Conservation (phyloP, 2,113 vertebrate species). For the Cinclus mexicanus region DNA sequence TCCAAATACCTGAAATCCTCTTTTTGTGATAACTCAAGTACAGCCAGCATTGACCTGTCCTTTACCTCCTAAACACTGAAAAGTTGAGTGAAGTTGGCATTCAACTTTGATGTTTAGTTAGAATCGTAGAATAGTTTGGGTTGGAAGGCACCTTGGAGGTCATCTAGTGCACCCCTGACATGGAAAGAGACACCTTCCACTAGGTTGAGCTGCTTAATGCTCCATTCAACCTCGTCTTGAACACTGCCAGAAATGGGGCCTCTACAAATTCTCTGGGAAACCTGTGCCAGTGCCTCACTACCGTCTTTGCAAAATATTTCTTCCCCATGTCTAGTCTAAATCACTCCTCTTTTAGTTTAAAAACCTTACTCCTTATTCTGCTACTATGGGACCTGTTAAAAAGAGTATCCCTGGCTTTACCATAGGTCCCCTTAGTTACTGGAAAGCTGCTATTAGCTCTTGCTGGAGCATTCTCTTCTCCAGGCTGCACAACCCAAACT, state of each 20-base stretch:
- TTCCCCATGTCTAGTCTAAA: not conserved
- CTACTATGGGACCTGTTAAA: not conserved
- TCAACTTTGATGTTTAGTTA: not conserved
- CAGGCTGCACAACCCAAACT: not conserved
- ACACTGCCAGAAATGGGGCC: too few relatives aligned
- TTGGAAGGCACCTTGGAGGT: not conserved
- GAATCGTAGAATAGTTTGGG: not conserved
- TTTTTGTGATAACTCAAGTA: not conserved
- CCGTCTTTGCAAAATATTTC: not conserved
- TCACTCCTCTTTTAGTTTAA: not conserved
- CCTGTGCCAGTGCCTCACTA: not conserved
- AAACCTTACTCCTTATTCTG: not conserved
- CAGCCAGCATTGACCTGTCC: not conserved
- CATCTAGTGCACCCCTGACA: not conserved
- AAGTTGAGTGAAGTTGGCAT: not conserved
- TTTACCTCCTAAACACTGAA: not conserved
- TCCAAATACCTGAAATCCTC: not conserved
- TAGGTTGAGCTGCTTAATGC: not conserved
- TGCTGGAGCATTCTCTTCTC: not conserved
- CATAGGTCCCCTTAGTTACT: not conserved
- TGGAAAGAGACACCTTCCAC: not conserved
- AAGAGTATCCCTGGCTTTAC: not conserved
- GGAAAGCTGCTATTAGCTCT: not conserved
- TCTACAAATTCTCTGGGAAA: not conserved
- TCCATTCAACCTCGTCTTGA: not conserved